A percentile compares a stretch with the other conserved stretches of the same genome.
Evolutionary conservation across 2,797 vertebrate genomes (phyloP).

Genomic region (Bradypodion ventrale): DNA sequence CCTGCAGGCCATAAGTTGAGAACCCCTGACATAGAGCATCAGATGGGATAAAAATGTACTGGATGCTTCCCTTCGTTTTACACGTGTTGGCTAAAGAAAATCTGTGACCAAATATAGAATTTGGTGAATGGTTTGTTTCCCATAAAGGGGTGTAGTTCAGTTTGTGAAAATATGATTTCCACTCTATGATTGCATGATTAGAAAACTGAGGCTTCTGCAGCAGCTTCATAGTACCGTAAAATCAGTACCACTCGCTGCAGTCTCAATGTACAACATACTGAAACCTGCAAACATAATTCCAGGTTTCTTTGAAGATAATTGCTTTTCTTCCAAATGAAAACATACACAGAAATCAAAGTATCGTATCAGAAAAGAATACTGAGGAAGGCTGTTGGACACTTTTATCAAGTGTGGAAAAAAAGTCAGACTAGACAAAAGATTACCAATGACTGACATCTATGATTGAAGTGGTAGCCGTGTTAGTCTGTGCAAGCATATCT

Average conservation of each 20-base stretch:
- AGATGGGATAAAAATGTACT: neutral
- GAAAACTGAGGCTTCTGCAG: neutral
- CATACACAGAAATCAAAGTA: neutral
- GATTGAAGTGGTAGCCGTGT: neutral
- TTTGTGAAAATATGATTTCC: neutral
- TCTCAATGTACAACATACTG: neutral
- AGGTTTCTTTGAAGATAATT: neutral
- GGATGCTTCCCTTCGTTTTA: neutral
- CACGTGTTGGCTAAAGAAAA: slow-evolving; percentile 8
- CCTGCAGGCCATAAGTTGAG: too few species aligned
- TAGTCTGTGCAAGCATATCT: too few species aligned
- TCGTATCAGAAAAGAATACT: slow-evolving; percentile 2
- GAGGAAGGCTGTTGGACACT: neutral
- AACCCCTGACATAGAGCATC: too few species aligned
- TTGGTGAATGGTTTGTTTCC: neutral
- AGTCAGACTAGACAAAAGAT: too few species aligned
- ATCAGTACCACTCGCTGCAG: neutral
- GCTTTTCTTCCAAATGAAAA: neutral
- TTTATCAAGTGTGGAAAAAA: neutral
- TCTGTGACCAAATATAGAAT: neutral
- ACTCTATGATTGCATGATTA: neutral
- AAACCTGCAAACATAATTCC: neutral
- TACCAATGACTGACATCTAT: too few species aligned
- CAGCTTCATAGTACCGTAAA: neutral
- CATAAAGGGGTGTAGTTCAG: neutral